Evolutionary conservation across 2,113 vertebrate genomes (phyloP).

Genomic region (Entelurus aequoreus): DNA sequence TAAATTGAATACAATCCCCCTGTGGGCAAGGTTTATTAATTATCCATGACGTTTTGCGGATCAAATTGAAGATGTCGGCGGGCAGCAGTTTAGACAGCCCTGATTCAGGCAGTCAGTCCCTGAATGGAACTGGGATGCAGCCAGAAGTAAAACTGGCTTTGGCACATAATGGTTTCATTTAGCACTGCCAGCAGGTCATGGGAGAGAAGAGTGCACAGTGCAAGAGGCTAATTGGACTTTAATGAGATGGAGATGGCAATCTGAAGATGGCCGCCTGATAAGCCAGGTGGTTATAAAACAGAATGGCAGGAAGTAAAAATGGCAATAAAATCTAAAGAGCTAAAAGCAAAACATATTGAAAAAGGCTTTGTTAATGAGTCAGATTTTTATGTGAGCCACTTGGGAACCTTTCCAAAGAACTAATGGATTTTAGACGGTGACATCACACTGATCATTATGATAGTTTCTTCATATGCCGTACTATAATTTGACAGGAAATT

Average conservation of each 20-base stretch:
- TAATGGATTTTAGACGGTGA: slow-evolving; percentile 15
- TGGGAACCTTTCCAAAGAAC: slow-evolving; percentile 31
- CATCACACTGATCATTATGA: neutral
- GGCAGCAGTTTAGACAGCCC: too few species aligned
- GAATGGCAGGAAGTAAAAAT: slow-evolving; percentile 21
- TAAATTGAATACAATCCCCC: too few species aligned
- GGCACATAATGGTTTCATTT: slow-evolving; percentile 42
- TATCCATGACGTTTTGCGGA: too few species aligned
- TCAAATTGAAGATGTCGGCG: too few species aligned
- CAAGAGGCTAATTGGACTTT: slow-evolving; percentile 48
- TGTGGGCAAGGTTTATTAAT: too few species aligned
- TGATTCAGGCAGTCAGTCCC: slow-evolving; percentile 24
- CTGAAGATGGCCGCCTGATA: slow-evolving; percentile 11
- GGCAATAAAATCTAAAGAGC: slow-evolving; percentile 28
- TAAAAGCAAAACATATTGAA: slow-evolving; percentile 20
- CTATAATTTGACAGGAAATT: too few species aligned
- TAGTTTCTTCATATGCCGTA: neutral
- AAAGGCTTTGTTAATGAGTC: slow-evolving; percentile 29
- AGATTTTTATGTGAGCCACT: slow-evolving; percentile 21
- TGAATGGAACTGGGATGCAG: slow-evolving; percentile 28
- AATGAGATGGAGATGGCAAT: slow-evolving; percentile 32
- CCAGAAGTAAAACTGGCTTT: slow-evolving; percentile 36
- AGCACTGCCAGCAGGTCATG: slow-evolving; percentile 33
- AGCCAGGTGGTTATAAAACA: slow-evolving; percentile 14
- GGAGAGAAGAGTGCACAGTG: slow-evolving; percentile 23